Percentiles rank a stretch among this genome's conserved stretches.
phyloP scores from a whole-genome alignment of 1,140 invertebrate species.

The Lysiphlebus fabarum region DNA sequence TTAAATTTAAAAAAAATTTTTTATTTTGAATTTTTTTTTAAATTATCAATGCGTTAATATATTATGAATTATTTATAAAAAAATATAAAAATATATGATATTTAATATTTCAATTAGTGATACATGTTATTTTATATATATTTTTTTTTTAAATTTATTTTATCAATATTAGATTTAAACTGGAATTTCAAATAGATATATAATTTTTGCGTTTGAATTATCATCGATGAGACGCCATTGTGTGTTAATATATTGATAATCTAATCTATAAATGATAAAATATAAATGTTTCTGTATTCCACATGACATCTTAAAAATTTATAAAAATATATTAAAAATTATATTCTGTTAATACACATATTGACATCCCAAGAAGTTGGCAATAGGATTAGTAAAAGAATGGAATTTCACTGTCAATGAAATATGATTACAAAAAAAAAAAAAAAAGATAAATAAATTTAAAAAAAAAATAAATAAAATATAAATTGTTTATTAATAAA shows the following conservation, averaged over 20 bases:
- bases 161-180: too few species aligned
- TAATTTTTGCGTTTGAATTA: constrained; percentile 28
- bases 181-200: not conserved
- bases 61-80: too few species aligned
- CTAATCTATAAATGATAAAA: constrained; percentile 37
- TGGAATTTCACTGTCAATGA: constrained; percentile 12
- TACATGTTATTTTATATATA: too few species aligned
- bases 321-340: too few species aligned
- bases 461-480: too few species aligned
- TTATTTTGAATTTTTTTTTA: too few species aligned
- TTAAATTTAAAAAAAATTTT: too few species aligned
- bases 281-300: not conserved
- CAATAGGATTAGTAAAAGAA: constrained; percentile 7
- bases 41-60: too few species aligned
- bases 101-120: too few species aligned
- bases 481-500: not conserved
- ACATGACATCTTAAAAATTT: too few species aligned
- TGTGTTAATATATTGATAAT: constrained; percentile 34
- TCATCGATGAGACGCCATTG: constrained; percentile 36
- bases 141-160: too few species aligned
- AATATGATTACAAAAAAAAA: not conserved
- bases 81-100: too few species aligned
- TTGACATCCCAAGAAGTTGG: constrained; percentile 8
- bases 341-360: not conserved
- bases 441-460: not conserved